Evolutionary conservation across 2,797 vertebrate species (phyloP).

Genomic region (Anabacerthia variegaticeps): DNA sequence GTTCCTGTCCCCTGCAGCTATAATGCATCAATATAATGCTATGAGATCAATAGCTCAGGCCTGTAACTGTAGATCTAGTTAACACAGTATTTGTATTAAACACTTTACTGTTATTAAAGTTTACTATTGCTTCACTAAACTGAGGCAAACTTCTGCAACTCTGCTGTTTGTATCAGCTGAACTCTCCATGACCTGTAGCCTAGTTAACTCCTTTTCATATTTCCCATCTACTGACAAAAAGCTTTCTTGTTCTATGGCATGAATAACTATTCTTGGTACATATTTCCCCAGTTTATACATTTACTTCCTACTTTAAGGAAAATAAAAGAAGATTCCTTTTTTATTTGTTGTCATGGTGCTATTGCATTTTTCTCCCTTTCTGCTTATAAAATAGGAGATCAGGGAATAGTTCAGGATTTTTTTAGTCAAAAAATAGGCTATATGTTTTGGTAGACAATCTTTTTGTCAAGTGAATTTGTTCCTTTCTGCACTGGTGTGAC

Average conservation of each 20-base stretch:
- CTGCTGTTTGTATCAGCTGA: slow-evolving; percentile 19
- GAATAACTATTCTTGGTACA: background rate
- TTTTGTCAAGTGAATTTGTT: background rate
- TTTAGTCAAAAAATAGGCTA: background rate
- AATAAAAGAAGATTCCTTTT: background rate
- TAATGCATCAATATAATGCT: slow-evolving; percentile 3
- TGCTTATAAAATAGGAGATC: background rate
- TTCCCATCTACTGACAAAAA: background rate
- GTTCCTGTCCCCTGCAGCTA: slow-evolving; percentile 11
- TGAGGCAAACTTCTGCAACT: background rate
- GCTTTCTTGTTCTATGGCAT: background rate
- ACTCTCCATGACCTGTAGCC: slow-evolving; percentile 8
- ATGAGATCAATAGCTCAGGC: slow-evolving; percentile 12
- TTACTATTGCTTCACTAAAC: slow-evolving; percentile 4
- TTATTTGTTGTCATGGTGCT: background rate
- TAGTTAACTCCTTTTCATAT: slow-evolving; percentile 12
- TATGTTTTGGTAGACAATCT: background rate
- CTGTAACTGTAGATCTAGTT: slow-evolving; percentile 14
- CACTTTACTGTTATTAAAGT: slow-evolving; percentile 14
- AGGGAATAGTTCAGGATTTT: background rate
- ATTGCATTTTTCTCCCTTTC: background rate
- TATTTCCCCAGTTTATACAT: background rate
- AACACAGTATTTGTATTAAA: slow-evolving; percentile 22
- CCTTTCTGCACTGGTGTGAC: background rate
- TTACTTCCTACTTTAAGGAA: background rate